phyloP scores from a whole-genome alignment of 2,113 vertebrate genomes.

The Melozone crissalis region DNA sequence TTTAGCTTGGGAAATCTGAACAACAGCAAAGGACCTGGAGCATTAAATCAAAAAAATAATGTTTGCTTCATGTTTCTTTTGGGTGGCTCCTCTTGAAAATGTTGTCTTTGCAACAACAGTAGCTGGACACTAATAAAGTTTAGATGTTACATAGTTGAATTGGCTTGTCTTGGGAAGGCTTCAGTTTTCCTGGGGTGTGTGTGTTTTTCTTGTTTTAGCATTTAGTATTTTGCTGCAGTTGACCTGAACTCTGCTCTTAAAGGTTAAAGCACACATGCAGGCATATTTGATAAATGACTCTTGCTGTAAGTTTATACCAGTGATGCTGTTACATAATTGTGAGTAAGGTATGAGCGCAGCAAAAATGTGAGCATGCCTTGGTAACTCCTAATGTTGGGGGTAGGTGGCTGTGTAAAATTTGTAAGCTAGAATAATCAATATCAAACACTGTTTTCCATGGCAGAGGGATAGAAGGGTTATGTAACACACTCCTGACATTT shows the following conservation, averaged over 20 bases:
- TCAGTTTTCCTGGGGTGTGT: background rate
- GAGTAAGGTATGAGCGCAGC: background rate
- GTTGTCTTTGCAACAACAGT: background rate
- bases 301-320: background rate
- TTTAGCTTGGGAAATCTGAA: background rate
- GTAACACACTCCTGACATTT: conserved; percentile 14
- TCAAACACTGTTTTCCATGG: background rate
- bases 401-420: background rate
- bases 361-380: background rate
- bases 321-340: background rate
- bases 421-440: background rate
- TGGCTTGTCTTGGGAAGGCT: background rate
- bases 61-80: background rate
- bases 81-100: background rate
- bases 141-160: background rate
- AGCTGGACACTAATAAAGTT: background rate
- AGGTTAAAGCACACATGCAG: background rate
- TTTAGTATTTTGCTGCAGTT: background rate
- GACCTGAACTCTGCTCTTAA: background rate
- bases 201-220: background rate
- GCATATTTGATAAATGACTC: background rate
- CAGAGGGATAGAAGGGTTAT: background rate
- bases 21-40: background rate
- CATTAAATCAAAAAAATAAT: background rate
- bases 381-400: background rate